Evolutionary conservation across 64 coral and sea anemone species (phyloP).

Genomic region (Montipora efflorescens): DNA sequence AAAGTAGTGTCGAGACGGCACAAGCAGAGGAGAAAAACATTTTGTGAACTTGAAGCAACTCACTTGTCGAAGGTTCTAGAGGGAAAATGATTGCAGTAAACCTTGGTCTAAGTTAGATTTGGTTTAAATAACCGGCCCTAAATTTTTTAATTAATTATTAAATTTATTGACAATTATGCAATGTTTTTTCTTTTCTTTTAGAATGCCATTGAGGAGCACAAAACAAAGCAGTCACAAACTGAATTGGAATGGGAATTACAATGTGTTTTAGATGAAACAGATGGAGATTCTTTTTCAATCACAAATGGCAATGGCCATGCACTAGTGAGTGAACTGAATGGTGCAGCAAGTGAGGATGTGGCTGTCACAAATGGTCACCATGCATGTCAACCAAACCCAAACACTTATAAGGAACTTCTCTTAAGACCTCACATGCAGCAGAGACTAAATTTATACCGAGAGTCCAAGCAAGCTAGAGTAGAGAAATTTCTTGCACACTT

Average conservation of each 20-base stretch:
- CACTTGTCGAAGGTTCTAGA: too few species aligned
- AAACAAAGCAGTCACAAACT: conserved; percentile 30
- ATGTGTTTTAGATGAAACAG: conserved; percentile 69
- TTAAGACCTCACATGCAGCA: conserved; percentile 60
- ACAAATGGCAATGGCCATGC: conserved; percentile 45
- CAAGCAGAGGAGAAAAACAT: too few species aligned
- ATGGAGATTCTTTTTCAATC: neutral
- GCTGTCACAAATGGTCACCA: conserved; percentile 1
- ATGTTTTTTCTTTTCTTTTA: conserved; percentile 11
- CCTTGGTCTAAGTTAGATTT: too few species aligned
- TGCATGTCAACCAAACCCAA: neutral
- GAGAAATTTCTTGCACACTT: conserved; percentile 62
- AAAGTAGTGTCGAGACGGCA: too few species aligned
- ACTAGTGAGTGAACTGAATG: conserved; percentile 30
- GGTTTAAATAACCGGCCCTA: too few species aligned
- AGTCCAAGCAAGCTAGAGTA: conserved; percentile 75
- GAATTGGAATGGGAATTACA: conserved; percentile 86
- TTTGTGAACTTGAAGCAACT: too few species aligned
- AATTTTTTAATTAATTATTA: too few species aligned
- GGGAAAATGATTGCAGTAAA: too few species aligned
- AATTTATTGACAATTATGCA: neutral
- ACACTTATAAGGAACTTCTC: conserved; percentile 47
- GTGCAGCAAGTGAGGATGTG: neutral
- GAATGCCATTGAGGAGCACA: conserved; percentile 55
- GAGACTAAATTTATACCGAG: conserved; percentile 58